These are phyloP conservation scores for Metellina segmentata DNA, from an alignment of 2,888 invertebrate species.

Conservation along the genomic window DNA sequence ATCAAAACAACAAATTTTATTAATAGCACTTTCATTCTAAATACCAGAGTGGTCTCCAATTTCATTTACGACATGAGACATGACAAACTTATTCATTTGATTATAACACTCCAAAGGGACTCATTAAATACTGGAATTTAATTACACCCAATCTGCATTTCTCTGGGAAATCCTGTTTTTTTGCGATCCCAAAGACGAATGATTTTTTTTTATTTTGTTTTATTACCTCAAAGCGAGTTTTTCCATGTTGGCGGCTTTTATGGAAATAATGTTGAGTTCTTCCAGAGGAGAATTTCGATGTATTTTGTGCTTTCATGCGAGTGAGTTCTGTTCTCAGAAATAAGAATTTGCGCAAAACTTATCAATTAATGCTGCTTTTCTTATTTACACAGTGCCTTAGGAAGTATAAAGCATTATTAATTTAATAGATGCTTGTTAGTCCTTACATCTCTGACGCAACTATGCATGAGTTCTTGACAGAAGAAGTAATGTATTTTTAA, in stretches of 20 bases:
- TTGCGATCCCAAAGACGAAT: slow-evolving; percentile 6
- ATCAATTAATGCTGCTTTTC: background rate
- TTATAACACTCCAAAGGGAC: slow-evolving; percentile 46
- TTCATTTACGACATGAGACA: slow-evolving; percentile 28
- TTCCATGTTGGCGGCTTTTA: background rate
- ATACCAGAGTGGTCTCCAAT: slow-evolving; percentile 15
- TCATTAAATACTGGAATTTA: slow-evolving; percentile 50
- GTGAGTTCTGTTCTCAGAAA: background rate
- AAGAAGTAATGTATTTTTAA: no score
- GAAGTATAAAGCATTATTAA: background rate
- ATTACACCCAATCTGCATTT: slow-evolving; percentile 49
- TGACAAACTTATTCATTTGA: slow-evolving; percentile 43
- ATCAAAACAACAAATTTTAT: slow-evolving; percentile 43
- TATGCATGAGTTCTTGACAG: no score
- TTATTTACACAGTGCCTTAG: background rate
- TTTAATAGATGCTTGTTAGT: background rate
- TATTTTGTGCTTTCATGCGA: background rate
- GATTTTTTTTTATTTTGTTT: background rate
- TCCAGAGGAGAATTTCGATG: background rate
- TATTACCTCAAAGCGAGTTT: background rate
- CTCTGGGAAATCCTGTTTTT: slow-evolving; percentile 2
- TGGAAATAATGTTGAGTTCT: slow-evolving; percentile 20
- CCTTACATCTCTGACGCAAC: no score
- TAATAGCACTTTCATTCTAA: slow-evolving; percentile 30
- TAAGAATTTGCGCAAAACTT: background rate